Conservation (phyloP, 2,888 invertebrate species). For the Antheraea yamamai region DNA sequence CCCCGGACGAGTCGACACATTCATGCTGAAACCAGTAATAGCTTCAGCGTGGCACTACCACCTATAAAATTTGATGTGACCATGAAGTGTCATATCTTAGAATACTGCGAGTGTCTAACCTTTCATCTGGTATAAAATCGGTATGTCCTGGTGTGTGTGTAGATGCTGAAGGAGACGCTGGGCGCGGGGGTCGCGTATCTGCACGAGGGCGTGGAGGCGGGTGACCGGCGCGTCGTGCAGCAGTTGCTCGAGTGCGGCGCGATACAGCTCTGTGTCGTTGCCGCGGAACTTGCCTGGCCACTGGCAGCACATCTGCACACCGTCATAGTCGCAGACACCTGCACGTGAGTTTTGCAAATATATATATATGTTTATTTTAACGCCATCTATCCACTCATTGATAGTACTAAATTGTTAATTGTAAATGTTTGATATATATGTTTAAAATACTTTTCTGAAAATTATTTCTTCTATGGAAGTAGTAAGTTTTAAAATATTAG, state of each 20-base stretch:
- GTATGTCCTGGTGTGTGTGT: conserved; percentile 18
- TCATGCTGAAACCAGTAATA: no score
- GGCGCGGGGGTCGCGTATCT: conserved; percentile 98
- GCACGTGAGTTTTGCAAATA: conserved; percentile 69
- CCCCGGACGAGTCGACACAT: no score
- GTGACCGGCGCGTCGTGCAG: conserved; percentile 95
- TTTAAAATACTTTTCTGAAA: no score
- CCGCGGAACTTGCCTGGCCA: conserved; percentile 96
- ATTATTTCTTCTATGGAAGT: no score
- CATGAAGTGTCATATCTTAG: no score
- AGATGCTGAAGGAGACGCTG: conserved; percentile 94
- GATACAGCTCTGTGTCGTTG: conserved; percentile 93
- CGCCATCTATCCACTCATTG: background rate
- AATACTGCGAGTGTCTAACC: no score
- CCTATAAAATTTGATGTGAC: no score
- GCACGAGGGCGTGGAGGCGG: conserved; percentile 94
- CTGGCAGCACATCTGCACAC: conserved; percentile 94
- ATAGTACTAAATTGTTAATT: background rate
- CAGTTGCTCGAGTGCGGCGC: conserved; percentile 96
- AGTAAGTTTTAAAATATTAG: no score
- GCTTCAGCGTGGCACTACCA: no score
- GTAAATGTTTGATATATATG: no score
- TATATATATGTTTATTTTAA: background rate
- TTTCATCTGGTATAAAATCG: no score
- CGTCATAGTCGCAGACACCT: conserved; percentile 98